phyloP scores from a whole-genome alignment of 2,113 vertebrate species.

The Halichoeres trimaculatus region DNA sequence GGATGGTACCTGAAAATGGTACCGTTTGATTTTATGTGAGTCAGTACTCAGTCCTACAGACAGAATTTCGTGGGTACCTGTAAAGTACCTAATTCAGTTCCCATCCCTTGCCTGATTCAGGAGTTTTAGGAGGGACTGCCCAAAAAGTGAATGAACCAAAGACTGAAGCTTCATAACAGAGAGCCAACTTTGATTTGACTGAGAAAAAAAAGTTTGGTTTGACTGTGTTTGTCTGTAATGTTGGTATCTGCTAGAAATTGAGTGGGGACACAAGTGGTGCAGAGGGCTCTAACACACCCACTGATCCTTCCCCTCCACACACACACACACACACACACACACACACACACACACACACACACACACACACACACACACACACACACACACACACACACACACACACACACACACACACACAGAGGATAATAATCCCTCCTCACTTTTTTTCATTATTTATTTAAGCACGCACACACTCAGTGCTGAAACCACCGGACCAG shows the following conservation, averaged over 20 bases:
- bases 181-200: background rate
- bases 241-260: background rate
- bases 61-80: no score
- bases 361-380: background rate
- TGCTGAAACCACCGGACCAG: constrained; percentile 28
- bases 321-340: background rate
- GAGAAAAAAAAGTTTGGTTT: background rate
- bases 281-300: background rate
- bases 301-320: background rate
- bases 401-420: background rate
- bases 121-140: no score
- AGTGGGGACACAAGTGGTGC: background rate
- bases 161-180: no score
- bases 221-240: background rate
- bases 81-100: no score
- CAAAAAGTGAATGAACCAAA: no score
- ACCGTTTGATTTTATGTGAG: no score
- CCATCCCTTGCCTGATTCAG: no score
- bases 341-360: background rate
- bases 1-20: no score
- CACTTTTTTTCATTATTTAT: constrained; percentile 21
- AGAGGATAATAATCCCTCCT: constrained; percentile 13
- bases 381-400: background rate
- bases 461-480: background rate
- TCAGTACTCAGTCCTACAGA: no score